Evolutionary conservation across 2,888 invertebrate genomes (phyloP).

Genomic region (Arenicola marina): DNA sequence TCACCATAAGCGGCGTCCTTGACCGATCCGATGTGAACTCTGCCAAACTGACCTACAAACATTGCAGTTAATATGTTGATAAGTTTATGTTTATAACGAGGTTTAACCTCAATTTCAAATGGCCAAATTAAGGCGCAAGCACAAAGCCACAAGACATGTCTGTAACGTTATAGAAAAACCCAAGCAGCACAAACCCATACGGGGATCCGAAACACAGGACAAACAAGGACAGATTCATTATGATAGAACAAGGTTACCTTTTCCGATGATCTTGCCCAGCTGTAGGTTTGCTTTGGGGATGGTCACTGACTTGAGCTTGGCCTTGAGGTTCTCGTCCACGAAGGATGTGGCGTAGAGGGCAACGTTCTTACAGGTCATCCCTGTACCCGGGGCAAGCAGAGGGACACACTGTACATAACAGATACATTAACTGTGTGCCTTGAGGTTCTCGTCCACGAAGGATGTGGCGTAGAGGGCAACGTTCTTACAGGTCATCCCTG

Average conservation of each 20-base stretch:
- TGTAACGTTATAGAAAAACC: no score
- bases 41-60: constrained; percentile 34
- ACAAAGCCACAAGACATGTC: no score
- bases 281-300: neutral
- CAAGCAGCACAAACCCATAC: neutral
- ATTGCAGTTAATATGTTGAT: neutral
- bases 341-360: neutral
- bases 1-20: neutral
- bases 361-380: neutral
- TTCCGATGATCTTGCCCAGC: neutral
- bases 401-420: no score
- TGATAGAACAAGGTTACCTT: neutral
- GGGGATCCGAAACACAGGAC: neutral
- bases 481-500: no score
- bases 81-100: neutral
- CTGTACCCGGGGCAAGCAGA: no score
- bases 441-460: no score
- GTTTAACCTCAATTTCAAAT: neutral
- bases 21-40: constrained; percentile 27
- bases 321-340: neutral
- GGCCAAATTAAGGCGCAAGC: neutral
- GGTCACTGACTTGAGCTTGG: neutral
- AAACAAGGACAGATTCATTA: neutral
- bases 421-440: no score
- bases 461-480: no score